Evolutionary conservation across 2,113 vertebrate species (phyloP).

Genomic region (Mustela nigripes): DNA sequence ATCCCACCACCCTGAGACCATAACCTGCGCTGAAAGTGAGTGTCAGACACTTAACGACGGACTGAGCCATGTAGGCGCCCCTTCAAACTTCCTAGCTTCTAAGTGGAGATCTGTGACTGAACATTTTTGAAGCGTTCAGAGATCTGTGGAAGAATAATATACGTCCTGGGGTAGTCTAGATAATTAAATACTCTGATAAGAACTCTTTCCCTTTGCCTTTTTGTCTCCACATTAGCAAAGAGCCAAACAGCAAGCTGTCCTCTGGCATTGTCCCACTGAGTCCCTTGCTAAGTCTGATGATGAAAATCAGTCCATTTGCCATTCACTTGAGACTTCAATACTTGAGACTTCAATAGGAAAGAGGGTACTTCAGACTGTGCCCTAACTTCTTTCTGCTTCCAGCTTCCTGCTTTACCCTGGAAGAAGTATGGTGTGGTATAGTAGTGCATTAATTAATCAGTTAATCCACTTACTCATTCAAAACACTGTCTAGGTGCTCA

Average conservation of each 20-base stretch:
- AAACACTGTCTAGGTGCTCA: not conserved
- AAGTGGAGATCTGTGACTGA: not conserved
- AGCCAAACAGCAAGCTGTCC: not conserved
- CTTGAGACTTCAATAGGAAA: not conserved
- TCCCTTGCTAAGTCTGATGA: not conserved
- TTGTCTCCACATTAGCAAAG: conserved; percentile 6
- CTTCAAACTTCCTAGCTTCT: not conserved
- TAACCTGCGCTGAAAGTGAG: not conserved
- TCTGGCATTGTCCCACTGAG: not conserved
- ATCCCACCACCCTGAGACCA: not conserved
- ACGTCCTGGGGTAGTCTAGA: not conserved
- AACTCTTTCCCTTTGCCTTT: not conserved
- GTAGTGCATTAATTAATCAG: not conserved
- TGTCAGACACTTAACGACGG: not conserved
- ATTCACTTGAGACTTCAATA: not conserved
- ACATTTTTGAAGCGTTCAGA: not conserved
- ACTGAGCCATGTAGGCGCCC: not conserved
- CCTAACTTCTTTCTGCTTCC: not conserved
- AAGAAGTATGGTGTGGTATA: not conserved
- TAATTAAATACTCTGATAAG: not conserved
- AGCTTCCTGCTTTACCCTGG: not conserved
- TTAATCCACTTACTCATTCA: not conserved
- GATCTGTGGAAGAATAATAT: not conserved
- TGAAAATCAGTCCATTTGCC: not conserved
- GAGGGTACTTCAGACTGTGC: not conserved